A percentile compares a stretch with the other conserved stretches of the same genome.
Evolutionary conservation across 2,797 vertebrate species (phyloP).

Genomic region (Holocentrus rufus): DNA sequence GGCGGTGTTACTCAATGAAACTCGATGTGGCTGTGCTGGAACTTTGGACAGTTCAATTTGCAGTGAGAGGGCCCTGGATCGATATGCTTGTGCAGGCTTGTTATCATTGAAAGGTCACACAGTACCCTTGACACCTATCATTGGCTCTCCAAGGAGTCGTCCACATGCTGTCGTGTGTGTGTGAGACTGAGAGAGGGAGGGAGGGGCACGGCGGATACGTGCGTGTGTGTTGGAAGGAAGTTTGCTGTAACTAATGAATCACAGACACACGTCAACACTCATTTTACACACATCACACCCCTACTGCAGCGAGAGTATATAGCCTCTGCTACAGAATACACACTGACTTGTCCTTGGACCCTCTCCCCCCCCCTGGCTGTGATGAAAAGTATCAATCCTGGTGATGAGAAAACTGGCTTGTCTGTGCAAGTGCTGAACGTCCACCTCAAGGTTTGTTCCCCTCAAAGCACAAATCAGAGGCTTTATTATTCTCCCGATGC

Average conservation of each 20-base stretch:
- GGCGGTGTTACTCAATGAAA: constrained; percentile 45
- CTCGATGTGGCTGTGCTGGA: constrained; percentile 33
- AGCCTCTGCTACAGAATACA: constrained; percentile 33
- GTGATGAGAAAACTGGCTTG: constrained; percentile 11
- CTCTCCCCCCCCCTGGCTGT: background rate
- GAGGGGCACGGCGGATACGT: constrained; percentile 4
- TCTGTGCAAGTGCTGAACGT: constrained; percentile 22
- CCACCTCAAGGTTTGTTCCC: constrained; percentile 12
- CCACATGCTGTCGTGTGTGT: constrained; percentile 15
- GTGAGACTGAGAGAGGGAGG: constrained; percentile 5
- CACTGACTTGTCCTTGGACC: constrained; percentile 55
- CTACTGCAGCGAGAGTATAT: constrained; percentile 20
- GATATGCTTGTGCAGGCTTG: constrained; percentile 64
- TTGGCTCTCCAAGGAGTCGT: constrained; percentile 54
- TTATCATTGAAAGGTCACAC: constrained; percentile 74
- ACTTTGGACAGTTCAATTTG: constrained; percentile 69
- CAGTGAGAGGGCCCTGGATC: constrained; percentile 64
- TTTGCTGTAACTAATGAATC: constrained; percentile 65
- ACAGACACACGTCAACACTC: constrained; percentile 46
- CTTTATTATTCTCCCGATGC: constrained; percentile 31
- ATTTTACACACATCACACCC: constrained; percentile 56
- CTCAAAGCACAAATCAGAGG: constrained; percentile 30
- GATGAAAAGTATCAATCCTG: constrained; percentile 29
- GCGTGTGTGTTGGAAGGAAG: constrained; percentile 29
- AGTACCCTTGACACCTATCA: constrained; percentile 59